A percentile compares a stretch with the other conserved stretches of the same genome.
Conservation (phyloP, 2,888 invertebrate genomes). For the Drosophila maculinotata region DNA sequence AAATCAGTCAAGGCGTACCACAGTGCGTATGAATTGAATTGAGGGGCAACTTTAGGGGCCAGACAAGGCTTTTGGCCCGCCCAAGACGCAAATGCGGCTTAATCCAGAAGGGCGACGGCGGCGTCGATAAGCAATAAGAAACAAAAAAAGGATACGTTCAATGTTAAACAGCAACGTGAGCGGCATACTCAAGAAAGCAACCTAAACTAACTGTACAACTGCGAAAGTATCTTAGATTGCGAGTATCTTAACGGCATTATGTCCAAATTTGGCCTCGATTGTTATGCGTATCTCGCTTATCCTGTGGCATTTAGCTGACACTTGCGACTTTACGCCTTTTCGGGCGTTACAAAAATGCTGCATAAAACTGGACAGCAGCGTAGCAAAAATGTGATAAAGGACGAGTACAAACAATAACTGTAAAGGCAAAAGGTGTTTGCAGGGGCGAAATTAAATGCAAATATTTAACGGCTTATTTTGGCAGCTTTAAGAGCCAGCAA, state of each 20-base stretch:
- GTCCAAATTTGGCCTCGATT: neutral
- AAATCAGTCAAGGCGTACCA: conserved; percentile 7
- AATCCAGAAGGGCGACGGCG: conserved; percentile 45
- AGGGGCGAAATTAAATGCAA: conserved; percentile 44
- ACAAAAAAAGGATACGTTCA: conserved; percentile 44
- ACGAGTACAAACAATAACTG: conserved; percentile 11
- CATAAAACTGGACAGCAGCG: conserved; percentile 12
- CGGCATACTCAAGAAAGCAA: conserved; percentile 25
- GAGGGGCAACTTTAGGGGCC: conserved; percentile 11
- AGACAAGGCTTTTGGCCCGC: conserved; percentile 10
- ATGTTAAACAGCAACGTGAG: conserved; percentile 52
- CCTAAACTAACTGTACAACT: conserved; percentile 1
- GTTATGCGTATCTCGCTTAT: neutral
- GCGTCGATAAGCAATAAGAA: conserved; percentile 24
- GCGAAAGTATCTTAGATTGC: neutral
- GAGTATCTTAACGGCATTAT: conserved; percentile 13
- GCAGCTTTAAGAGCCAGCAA: conserved; percentile 9
- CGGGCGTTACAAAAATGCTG: no score
- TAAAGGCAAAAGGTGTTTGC: conserved; percentile 11
- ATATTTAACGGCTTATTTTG: conserved; percentile 36
- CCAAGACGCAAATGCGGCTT: conserved; percentile 40
- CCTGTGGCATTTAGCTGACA: conserved; percentile 6
- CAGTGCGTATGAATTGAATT: conserved; percentile 26
- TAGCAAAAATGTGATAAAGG: conserved; percentile 2
- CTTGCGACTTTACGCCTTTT: conserved; percentile 7